phyloP scores from a whole-genome alignment of 2,113 vertebrate species.

The Coreoperca whiteheadi region DNA sequence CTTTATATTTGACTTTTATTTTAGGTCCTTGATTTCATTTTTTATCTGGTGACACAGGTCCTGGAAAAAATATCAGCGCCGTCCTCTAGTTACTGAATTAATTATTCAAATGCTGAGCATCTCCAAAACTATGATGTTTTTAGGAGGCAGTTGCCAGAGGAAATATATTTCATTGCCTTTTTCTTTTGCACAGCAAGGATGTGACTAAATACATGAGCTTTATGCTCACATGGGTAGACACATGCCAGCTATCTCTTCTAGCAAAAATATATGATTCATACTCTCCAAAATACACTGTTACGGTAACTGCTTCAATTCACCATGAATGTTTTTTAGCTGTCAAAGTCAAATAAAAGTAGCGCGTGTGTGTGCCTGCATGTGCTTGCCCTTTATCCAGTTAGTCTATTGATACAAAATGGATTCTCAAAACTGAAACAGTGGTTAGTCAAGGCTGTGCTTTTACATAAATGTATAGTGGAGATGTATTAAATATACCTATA shows the following conservation, averaged over 20 bases:
- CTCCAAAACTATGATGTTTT: constrained; percentile 27
- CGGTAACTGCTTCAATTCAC: background rate
- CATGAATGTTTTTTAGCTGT: background rate
- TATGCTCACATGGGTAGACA: constrained; percentile 37
- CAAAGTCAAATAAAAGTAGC: constrained; percentile 13
- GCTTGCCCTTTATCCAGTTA: background rate
- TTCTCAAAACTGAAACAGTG: background rate
- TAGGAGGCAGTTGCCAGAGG: background rate
- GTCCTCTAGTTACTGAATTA: constrained; percentile 11
- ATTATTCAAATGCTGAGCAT: background rate
- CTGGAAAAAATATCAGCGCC: constrained; percentile 12
- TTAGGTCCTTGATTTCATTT: constrained; percentile 36
- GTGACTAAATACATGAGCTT: constrained; percentile 28
- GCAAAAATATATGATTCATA: constrained; percentile 42
- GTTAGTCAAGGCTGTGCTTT: background rate
- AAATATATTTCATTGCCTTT: constrained; percentile 27
- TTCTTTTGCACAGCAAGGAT: constrained; percentile 24
- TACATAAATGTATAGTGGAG: background rate
- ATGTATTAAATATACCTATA: too few species aligned
- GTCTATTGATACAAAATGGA: background rate
- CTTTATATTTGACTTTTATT: constrained; percentile 46
- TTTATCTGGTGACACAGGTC: constrained; percentile 16
- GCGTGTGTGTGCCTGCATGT: background rate
- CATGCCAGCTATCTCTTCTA: constrained; percentile 20
- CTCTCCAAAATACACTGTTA: constrained; percentile 29